Evolutionary conservation across 2,113 vertebrate species (phyloP).

Genomic region (Trogon melanurus): DNA sequence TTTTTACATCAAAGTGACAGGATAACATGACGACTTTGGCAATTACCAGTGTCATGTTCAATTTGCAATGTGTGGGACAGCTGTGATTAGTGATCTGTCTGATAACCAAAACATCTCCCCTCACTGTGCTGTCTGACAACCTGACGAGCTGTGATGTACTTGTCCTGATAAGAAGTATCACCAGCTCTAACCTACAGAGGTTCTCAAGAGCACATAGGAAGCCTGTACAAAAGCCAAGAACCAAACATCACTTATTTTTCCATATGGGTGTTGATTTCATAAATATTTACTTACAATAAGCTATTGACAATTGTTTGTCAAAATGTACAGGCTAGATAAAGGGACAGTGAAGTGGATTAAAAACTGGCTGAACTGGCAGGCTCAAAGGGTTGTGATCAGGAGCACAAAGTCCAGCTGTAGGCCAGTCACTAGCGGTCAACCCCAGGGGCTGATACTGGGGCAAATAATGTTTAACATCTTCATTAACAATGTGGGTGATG

Average conservation of each 20-base stretch:
- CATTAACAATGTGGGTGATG: no score
- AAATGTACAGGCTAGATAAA: neutral
- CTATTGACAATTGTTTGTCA: neutral
- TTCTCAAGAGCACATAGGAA: neutral
- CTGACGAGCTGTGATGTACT: neutral
- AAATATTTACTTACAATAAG: neutral
- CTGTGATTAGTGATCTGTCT: neutral
- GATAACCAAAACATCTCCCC: neutral
- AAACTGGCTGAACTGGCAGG: neutral
- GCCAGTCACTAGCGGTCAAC: no score
- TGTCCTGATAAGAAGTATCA: neutral
- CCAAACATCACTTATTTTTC: neutral
- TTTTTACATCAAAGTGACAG: neutral
- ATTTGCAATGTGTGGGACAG: fast-evolving
- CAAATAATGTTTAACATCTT: neutral
- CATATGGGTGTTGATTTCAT: neutral
- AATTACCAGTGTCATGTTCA: neutral
- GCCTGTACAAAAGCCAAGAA: neutral
- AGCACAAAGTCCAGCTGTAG: neutral
- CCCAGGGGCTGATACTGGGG: neutral
- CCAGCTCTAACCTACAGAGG: neutral
- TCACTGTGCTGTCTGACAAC: neutral
- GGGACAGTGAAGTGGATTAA: neutral
- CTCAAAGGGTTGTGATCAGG: neutral
- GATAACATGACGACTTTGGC: neutral